Percentiles rank a stretch among this genome's conserved stretches.
These are phyloP conservation scores for Ameiurus melas DNA, from an alignment of 2,113 vertebrate species.

Conservation along the genomic window DNA sequence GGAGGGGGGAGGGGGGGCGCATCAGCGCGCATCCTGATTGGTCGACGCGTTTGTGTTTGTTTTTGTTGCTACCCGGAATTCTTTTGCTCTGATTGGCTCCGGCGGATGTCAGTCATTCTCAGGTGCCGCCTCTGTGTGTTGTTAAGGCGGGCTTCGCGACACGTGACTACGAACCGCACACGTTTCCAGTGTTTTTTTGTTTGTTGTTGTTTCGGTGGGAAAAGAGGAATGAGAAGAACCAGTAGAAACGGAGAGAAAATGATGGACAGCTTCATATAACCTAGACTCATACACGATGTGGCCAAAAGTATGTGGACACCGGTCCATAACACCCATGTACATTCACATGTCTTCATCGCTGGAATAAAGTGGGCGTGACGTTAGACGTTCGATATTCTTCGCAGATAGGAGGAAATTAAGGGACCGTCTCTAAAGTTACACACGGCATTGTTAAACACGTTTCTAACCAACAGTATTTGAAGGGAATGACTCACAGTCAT, in stretches of 20 bases:
- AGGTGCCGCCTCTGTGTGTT: slow-evolving; percentile 55
- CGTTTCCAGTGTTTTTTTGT: slow-evolving; percentile 64
- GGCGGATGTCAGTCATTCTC: slow-evolving; percentile 48
- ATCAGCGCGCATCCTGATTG: slow-evolving; percentile 62
- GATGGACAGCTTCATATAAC: neutral
- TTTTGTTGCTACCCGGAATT: slow-evolving; percentile 68
- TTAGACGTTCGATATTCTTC: too few species aligned
- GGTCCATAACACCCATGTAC: neutral
- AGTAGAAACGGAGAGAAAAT: neutral
- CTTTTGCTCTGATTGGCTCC: slow-evolving; percentile 61
- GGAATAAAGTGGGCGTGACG: too few species aligned
- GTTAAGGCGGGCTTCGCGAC: slow-evolving; percentile 59
- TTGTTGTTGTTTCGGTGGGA: neutral
- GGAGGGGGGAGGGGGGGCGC: slow-evolving; percentile 29
- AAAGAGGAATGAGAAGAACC: slow-evolving; percentile 4
- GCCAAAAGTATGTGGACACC: neutral
- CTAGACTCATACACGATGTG: neutral
- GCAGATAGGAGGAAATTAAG: too few species aligned
- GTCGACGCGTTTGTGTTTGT: slow-evolving; percentile 53
- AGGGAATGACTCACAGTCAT: too few species aligned
- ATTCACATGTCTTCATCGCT: too few species aligned
- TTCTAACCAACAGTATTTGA: too few species aligned
- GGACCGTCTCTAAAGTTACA: too few species aligned
- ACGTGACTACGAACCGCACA: slow-evolving; percentile 73
- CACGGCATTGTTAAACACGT: too few species aligned